Evolutionary conservation across 1,140 invertebrate genomes (phyloP).

Genomic region (Hypsibius dujardini): DNA sequence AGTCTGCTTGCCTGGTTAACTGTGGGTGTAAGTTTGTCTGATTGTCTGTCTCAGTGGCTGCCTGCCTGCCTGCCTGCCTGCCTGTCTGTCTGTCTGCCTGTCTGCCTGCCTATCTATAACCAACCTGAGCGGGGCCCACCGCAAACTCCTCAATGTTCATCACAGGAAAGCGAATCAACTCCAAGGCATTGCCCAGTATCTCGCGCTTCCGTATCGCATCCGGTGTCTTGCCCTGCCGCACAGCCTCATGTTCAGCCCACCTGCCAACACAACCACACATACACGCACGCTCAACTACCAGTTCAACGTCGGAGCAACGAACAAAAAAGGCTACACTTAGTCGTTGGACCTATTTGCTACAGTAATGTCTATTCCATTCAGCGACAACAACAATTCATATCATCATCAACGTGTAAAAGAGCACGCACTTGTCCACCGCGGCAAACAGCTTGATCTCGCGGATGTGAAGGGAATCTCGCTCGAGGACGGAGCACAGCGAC

Average conservation of each 20-base stretch:
- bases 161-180: conserved; percentile 59
- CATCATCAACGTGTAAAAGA: background rate
- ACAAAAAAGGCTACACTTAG: background rate
- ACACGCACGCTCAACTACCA: background rate
- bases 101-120: too few relatives aligned
- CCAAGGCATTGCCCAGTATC: conserved; percentile 48
- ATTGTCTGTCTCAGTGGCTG: too few relatives aligned
- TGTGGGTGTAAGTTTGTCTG: too few relatives aligned
- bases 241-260: conserved; percentile 64
- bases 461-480: conserved; percentile 61
- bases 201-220: conserved; percentile 51
- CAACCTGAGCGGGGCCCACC: conserved; percentile 47
- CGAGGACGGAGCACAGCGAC: conserved; percentile 56
- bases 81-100: too few relatives aligned
- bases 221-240: conserved; percentile 43
- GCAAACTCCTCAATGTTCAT: conserved; percentile 78
- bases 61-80: too few relatives aligned
- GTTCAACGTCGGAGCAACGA: background rate
- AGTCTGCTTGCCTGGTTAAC: too few relatives aligned
- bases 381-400: too few relatives aligned
- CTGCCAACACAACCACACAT: conserved; percentile 30
- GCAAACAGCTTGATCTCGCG: conserved; percentile 62
- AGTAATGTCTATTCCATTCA: too few relatives aligned
- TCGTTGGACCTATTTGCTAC: too few relatives aligned
- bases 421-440: conserved; percentile 35